Conservation (phyloP, 2,797 vertebrate genomes). For the Masticophis lateralis region DNA sequence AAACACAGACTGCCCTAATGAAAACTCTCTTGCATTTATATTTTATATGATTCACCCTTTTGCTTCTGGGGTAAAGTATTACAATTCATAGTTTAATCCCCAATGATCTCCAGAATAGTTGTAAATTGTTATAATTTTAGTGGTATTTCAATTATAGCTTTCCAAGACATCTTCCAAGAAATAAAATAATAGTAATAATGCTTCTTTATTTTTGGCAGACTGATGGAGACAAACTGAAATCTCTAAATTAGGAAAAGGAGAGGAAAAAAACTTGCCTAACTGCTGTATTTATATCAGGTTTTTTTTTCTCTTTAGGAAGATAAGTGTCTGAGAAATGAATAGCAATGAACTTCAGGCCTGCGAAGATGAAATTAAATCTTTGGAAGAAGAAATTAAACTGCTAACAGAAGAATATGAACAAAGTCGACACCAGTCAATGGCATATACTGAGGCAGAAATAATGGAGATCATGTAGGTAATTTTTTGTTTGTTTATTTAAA, state of each 20-base stretch:
- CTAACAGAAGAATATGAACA: constrained; percentile 67
- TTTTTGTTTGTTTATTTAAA: neutral
- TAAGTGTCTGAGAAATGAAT: constrained; percentile 51
- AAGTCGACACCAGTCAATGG: constrained; percentile 41
- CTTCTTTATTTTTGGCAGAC: neutral
- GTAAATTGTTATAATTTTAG: neutral
- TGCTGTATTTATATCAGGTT: neutral
- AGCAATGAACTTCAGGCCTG: constrained; percentile 52
- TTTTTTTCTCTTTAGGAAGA: constrained; percentile 10
- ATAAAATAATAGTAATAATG: neutral
- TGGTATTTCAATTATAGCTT: neutral
- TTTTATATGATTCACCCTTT: neutral
- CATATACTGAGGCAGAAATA: constrained; percentile 66
- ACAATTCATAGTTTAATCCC: neutral
- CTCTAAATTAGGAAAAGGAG: neutral
- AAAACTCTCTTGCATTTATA: neutral
- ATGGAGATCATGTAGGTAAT: constrained; percentile 69
- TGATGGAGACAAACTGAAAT: neutral
- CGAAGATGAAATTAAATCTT: constrained; percentile 72
- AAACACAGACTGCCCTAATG: neutral
- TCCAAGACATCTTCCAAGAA: neutral
- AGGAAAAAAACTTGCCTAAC: neutral
- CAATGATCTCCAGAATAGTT: neutral
- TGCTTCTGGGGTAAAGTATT: neutral
- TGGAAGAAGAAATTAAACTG: constrained; percentile 74